Base-by-base conservation (phyloP, 2,797 vertebrate genomes). In the Synanceia verrucosa region DNA sequence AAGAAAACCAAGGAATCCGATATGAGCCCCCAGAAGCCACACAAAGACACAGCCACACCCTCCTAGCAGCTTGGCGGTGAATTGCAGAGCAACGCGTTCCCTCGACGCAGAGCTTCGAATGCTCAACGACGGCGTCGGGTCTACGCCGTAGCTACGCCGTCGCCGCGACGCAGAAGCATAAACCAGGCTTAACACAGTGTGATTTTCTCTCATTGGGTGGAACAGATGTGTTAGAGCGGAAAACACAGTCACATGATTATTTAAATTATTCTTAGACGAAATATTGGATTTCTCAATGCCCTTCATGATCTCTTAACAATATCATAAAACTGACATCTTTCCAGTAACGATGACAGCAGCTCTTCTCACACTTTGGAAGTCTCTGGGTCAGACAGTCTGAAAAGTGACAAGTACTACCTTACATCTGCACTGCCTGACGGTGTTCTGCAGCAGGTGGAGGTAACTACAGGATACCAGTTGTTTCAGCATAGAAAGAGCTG, bases 381-480 rank as follows among this genome's bases (percentile, higher is more conserved):
- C 24, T 91, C 90, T 6, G 91, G 88, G 24, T 82, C 92, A 39
- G 88, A 94, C 31, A 90, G 76, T 63, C 73, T 95, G 74, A 96
- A 95, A 81, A 89, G 86, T 74, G 94, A 94, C 8, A 96, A 95
- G 79, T 97, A 95, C 74, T 94, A 96, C 86, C 80, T 97, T 76
- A 93, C 95, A 0, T 93, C 96, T 0, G 7, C 90, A 0, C 47
- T 94, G n/a, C 62, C 91, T 0, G 95, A 95, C 36, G 94, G 91
- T 33, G 93, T 95, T 26, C 77, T 96, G 41, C 96, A 96, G 71
- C 95, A 96, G 23, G 74, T 95, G 0, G 96, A 99, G 96, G 97
- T 98, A 89, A 95, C 84, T 37, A 6, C 5, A 0, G 51, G 21
- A 31, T 4, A 41, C 41, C 4, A 8, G 3, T 12, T 39, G 5